Conservation (phyloP, 2,888 invertebrate genomes). For the Eupithecia centaureata region DNA sequence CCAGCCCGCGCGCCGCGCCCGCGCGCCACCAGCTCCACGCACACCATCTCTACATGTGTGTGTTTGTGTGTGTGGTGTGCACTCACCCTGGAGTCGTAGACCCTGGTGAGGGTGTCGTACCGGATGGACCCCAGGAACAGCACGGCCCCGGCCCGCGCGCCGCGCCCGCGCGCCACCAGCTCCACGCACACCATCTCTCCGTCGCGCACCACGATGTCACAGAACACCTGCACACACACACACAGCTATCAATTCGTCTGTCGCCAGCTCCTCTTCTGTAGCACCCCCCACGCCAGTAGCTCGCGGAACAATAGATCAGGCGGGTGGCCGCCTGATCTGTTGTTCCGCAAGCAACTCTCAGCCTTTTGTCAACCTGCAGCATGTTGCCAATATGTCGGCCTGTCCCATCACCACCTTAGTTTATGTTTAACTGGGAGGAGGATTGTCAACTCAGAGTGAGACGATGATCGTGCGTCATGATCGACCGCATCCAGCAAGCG, state of each 20-base stretch:
- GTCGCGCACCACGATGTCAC: slow-evolving; percentile 98
- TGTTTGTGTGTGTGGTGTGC: neutral
- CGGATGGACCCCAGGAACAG: slow-evolving; percentile 98
- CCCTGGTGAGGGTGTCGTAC: slow-evolving; percentile 98
- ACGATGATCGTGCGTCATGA: too few species aligned
- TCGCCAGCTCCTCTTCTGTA: too few species aligned
- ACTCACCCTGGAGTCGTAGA: slow-evolving; percentile 96
- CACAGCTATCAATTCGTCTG: neutral
- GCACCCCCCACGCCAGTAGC: too few species aligned
- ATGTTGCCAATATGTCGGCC: too few species aligned
- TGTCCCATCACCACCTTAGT: too few species aligned
- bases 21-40: slow-evolving; percentile 52
- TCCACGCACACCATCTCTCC: slow-evolving; percentile 99
- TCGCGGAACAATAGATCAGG: too few species aligned
- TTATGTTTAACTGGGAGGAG: too few species aligned
- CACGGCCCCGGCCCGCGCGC: slow-evolving; percentile 93
- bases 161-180: slow-evolving; percentile 95
- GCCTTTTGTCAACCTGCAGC: too few species aligned
- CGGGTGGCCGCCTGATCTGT: too few species aligned
- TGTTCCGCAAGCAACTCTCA: too few species aligned
- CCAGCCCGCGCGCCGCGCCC: slow-evolving; percentile 93
- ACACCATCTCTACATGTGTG: neutral
- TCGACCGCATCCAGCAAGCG: too few species aligned
- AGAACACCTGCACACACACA: slow-evolving; percentile 86
- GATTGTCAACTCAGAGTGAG: too few species aligned